Evolutionary conservation across 2,888 invertebrate genomes (phyloP), one percentile per base, ranked within the genome.

Genomic region (Thereva unica): DNA sequence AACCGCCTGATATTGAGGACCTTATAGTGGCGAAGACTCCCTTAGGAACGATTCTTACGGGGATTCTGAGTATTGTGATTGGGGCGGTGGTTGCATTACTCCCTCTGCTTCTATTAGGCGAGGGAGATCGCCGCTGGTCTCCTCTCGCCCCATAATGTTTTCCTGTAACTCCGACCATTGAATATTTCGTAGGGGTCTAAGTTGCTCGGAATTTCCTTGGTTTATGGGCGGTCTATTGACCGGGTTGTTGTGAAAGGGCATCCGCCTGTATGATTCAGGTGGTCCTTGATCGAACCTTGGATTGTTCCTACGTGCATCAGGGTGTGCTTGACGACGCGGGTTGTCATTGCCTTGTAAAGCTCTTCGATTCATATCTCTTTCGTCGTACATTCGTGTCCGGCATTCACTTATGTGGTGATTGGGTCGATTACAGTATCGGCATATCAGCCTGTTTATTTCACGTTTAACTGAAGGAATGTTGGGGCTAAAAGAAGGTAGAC

Each of bases 371-470:
- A 47, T 5, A 10, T 5, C 12, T 47, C n/a, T n/a, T 12, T 47
- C 47, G 47, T 47, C 47, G 10, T 47, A 47, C 12, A 12, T 12
- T n/a, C 12, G 23, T 6, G 50, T 2, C 10, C 47, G 47, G n/a
- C 47, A 47, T 47, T 47, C 47, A 10, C 47, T 47, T 7, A 50
- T 23, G n/a, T 23, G 50, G 23, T 50, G 50, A 23, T 50, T 50
- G 34, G 50, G 34, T 23, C 50, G 50, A 34, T 50, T 50, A 34
- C 50, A 50, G n/a, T 50, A 50, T 50, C 50, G 50, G n/a, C 50
- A 50, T 34, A 50, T 50, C 34, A 50, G 34, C 34, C 50, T 23
- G 9, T 50, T 50, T 1, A 50, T 12, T 47, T 47, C 47, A 5
- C 47, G n/a, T 47, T 47, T 47, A 5, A 47, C 3, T 5, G n/a